Conservation (phyloP, 2,888 invertebrate genomes). For the Acronicta alni region DNA sequence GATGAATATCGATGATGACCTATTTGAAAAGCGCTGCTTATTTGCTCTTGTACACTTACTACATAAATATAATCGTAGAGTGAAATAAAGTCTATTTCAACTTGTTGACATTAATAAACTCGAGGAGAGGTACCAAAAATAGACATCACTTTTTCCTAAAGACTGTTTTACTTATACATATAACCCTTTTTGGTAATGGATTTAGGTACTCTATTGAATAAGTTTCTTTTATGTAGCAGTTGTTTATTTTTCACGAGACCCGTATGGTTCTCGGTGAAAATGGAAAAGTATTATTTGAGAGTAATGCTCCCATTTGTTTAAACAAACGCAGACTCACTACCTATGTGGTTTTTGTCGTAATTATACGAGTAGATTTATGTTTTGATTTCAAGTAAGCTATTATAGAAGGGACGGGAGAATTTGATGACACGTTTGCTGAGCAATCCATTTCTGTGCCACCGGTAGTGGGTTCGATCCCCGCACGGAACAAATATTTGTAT, state of each 20-base stretch:
- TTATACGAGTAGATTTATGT: too few relatives aligned
- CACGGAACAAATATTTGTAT: too few relatives aligned
- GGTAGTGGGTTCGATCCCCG: too few relatives aligned
- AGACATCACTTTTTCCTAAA: conserved; percentile 11
- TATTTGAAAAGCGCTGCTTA: conserved; percentile 61
- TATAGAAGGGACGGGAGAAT: too few relatives aligned
- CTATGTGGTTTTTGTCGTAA: background rate
- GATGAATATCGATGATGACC: conserved; percentile 73
- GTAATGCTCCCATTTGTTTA: conserved; percentile 7
- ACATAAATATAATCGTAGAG: conserved; percentile 32
- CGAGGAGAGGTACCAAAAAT: conserved; percentile 10
- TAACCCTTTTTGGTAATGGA: conserved; percentile 23
- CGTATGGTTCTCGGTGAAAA: conserved; percentile 26
- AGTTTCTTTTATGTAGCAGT: conserved; percentile 30
- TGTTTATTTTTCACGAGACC: conserved; percentile 32
- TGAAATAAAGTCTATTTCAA: conserved; percentile 26
- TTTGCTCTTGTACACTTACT: conserved; percentile 41
- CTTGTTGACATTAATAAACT: conserved; percentile 20
- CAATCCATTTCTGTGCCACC: too few relatives aligned
- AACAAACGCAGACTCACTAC: background rate
- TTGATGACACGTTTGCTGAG: too few relatives aligned
- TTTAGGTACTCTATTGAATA: conserved; percentile 42
- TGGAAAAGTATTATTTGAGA: conserved; percentile 11
- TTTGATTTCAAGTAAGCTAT: too few relatives aligned
- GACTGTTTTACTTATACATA: conserved; percentile 1